Evolutionary conservation across 2,888 invertebrate species (phyloP), one percentile per base, ranked within the genome.

Genomic region (Rhagophthalmus giganteus): DNA sequence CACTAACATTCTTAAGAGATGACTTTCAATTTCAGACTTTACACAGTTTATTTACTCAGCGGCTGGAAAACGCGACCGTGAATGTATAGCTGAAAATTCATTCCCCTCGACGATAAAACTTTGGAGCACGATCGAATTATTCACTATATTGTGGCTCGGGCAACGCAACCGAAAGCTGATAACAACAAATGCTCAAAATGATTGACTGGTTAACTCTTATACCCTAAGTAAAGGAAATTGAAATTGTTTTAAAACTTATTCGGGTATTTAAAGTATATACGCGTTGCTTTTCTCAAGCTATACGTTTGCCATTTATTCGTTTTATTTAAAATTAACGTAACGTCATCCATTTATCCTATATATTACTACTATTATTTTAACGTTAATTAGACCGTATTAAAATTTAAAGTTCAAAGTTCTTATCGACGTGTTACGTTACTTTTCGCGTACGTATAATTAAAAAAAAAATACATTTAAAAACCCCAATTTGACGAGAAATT

Each of bases 1-100:
- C 60, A 65, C 66, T 65, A 70, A 67, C 66, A 67, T 68, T 65
- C 68, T 68, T 57, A 66, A 67, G 63, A 67, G 69, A 69, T 69
- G 68, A 70, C 72, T 72, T 71, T 70, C 71, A 71, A 71, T 72
- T 72, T 71, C 67, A 70, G 68, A 70, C 68, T 71, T 69, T 70
- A 66, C 68, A 70, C 70, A 69, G 70, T 71, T 71, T 71, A 71
- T 72, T 72, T 71, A 70, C 69, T 68, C 64, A 65, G 65, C 62
- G 59, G 61, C 61, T 54, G 60, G 60, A 60, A 59, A 60, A 58
- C 61, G 59, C 46, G 61, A 60, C 57, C 56, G 57, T 60, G 59
- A 59, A 60, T 63, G 58, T 62, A 66, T 63, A 63, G 61, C 61
- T 59, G 62, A 66, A 58, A 69, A 69, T 69, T 68, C 66, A 66